Conservation (phyloP, 2,888 invertebrate species). For the Ypsolopha sequella region DNA sequence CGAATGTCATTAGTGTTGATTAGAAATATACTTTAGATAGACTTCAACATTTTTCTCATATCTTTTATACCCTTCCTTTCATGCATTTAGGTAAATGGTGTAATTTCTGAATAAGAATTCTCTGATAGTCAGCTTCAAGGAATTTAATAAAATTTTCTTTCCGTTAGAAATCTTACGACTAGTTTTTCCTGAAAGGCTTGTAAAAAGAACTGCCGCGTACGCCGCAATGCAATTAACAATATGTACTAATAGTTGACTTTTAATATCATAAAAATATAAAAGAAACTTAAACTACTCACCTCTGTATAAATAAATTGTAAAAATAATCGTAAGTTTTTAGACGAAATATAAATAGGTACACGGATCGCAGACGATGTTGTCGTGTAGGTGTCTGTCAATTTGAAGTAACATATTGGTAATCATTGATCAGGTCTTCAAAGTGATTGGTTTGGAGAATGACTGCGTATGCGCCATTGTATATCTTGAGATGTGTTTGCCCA, state of each 20-base stretch:
- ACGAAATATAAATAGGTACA: not conserved
- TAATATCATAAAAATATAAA: slow-evolving; percentile 13
- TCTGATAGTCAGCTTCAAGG: too few species aligned
- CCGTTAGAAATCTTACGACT: too few species aligned
- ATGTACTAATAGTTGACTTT: slow-evolving; percentile 55
- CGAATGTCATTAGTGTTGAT: slow-evolving; percentile 11
- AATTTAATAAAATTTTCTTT: too few species aligned
- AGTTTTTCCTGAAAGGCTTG: too few species aligned
- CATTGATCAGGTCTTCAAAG: too few species aligned
- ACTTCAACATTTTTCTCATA: not conserved
- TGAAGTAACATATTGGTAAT: slow-evolving; percentile 38
- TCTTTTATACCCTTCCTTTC: slow-evolving; percentile 4
- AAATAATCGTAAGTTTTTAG: not conserved
- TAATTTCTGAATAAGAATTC: too few species aligned
- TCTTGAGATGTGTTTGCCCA: slow-evolving; percentile 34
- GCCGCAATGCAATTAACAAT: slow-evolving; percentile 58
- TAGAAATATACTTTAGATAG: not conserved
- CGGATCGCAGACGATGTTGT: slow-evolving; percentile 4
- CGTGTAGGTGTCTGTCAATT: slow-evolving; percentile 26
- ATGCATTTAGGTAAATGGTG: too few species aligned
- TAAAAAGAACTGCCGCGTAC: slow-evolving; percentile 45
- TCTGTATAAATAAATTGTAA: not conserved
- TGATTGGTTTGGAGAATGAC: too few species aligned
- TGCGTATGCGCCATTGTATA: slow-evolving; percentile 15
- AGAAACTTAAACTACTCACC: not conserved